Base-by-base conservation (phyloP, 2,888 invertebrate genomes). In the Erebia aethiops region DNA sequence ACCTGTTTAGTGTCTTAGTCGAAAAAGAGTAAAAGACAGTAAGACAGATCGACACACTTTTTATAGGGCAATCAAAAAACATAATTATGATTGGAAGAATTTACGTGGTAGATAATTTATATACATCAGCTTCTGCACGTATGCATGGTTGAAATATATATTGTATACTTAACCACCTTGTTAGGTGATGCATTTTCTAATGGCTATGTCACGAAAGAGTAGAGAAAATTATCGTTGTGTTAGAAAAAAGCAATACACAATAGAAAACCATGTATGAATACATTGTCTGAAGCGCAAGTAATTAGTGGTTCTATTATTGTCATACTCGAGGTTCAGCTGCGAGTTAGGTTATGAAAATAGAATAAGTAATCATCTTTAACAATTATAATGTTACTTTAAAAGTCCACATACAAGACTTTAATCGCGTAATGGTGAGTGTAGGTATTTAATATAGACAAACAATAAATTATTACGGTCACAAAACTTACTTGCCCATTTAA, bases 261-360 rank as follows among this genome's bases (percentile, higher is more conserved):
- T 61, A 61, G 60, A 60, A 60, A 60, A 14, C 41, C 60, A 16
- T 61, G 26, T 61, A 43, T 43, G 61, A 43, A 61, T 61, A 43
- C 61, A 61, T 43, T 43, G 43, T 61, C 61, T 61, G 61, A 43
- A 43, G 61, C 61, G 16, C 26, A 43, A 61, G 43, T 61, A 61
- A 61, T 60, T 61, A 61, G 61, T 43, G 61, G 16, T 61, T 61
- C 35, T 35, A 35, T 35, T 41, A 60, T 21, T n/a, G 16, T 41
- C n/a, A 35, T 11, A 8, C 35, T 60, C n/a, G 35, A 14, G 58
- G 18, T 41, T 35, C 16, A 43, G 16, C 43, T 60, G 11, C 16
- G 61, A 61, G 41, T 61, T 43, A 16, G 43, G 60, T 16, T 18
- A 43, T 43, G 41, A 61, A 18, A 10, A 61, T 61, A 41, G 16